These are phyloP conservation scores for Trissolcus basalis DNA, from an alignment of 1,140 invertebrate species.

Conservation along the genomic window DNA sequence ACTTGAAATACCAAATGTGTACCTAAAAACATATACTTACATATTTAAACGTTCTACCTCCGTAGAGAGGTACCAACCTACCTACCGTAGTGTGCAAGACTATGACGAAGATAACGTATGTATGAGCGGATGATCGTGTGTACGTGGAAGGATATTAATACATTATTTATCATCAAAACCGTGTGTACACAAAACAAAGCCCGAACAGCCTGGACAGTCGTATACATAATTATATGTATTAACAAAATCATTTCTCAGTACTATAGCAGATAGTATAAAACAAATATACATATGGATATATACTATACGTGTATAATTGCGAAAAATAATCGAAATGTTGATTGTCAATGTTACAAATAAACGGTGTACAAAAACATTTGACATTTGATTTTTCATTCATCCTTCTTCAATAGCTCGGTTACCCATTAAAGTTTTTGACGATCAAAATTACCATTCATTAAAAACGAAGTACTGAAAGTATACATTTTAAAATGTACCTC, in stretches of 20 bases:
- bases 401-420: constrained; percentile 4
- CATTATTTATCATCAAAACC: constrained; percentile 57
- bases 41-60: constrained; percentile 59
- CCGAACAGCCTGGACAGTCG: constrained; percentile 52
- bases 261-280: constrained; percentile 67
- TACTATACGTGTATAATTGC: constrained; percentile 73
- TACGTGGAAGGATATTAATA: constrained; percentile 47
- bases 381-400: constrained; percentile 10
- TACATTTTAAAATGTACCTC: too few species aligned
- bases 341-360: constrained; percentile 77
- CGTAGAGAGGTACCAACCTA: constrained; percentile 57
- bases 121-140: constrained; percentile 29
- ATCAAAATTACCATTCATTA: too few species aligned
- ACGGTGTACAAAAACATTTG: constrained; percentile 71
- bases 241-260: constrained; percentile 65
- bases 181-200: constrained; percentile 55
- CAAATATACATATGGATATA: constrained; percentile 63
- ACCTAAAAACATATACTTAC: constrained; percentile 49
- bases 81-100: constrained; percentile 53
- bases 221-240: constrained; percentile 61
- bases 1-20: constrained; percentile 53
- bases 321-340: constrained; percentile 70
- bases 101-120: constrained; percentile 27
- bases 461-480: too few species aligned
- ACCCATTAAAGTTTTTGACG: too few species aligned